Percentiles rank a stretch among this genome's conserved stretches.
phyloP scores from a whole-genome alignment of 1,140 invertebrate genomes.

The Magallana gigas region DNA sequence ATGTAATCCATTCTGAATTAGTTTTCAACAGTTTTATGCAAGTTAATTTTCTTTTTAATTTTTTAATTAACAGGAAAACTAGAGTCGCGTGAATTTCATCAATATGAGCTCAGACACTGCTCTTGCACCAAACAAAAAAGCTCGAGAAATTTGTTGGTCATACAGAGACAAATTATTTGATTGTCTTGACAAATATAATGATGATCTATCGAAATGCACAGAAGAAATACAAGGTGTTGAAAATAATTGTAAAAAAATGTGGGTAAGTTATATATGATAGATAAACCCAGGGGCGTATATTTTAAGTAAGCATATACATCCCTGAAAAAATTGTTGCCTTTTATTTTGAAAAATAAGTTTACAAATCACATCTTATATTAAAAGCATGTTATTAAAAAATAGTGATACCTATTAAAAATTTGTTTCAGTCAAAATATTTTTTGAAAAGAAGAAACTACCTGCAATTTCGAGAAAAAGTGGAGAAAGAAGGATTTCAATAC shows the following conservation, averaged over 20 bases:
- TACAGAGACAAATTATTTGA: conserved; percentile 17
- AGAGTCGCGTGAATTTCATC: neutral
- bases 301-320: too few relatives aligned
- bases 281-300: neutral
- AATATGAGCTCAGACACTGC: neutral
- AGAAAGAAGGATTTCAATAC: conserved; percentile 14
- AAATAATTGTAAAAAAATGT: neutral
- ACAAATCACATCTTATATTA: too few relatives aligned
- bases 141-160: conserved; percentile 16
- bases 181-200: conserved; percentile 19
- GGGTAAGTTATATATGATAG: neutral
- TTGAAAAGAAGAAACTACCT: conserved; percentile 92
- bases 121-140: neutral
- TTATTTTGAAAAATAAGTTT: neutral
- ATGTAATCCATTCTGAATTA: too few relatives aligned
- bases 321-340: neutral
- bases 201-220: neutral
- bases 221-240: conserved; percentile 21
- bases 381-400: too few relatives aligned
- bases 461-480: conserved; percentile 91
- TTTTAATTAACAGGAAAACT: too few relatives aligned
- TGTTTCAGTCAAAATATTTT: conserved; percentile 91
- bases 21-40: too few relatives aligned
- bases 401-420: neutral
- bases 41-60: too few relatives aligned